Conservation (phyloP, 2,113 vertebrate genomes). For the Melanotaenia duboulayi region DNA sequence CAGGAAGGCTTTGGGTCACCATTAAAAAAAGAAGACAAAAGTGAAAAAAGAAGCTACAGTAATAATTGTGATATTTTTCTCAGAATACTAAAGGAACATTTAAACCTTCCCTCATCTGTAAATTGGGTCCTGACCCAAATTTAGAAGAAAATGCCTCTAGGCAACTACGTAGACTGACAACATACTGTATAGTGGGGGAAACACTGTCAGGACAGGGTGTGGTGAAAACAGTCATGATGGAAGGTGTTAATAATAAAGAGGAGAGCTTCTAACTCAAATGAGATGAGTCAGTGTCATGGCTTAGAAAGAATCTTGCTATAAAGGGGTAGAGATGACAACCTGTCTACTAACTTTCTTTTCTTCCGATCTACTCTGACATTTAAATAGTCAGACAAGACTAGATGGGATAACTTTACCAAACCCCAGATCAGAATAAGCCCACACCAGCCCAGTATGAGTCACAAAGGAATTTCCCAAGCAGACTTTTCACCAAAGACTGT, state of each 20-base stretch:
- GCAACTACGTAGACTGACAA: conserved; percentile 46
- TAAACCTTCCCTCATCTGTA: conserved; percentile 47
- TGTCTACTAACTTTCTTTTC: conserved; percentile 21
- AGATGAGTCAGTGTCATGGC: conserved; percentile 66
- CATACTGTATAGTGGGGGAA: conserved; percentile 8
- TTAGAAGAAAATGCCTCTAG: conserved; percentile 38
- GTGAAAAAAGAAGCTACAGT: background rate
- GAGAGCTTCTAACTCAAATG: conserved; percentile 30
- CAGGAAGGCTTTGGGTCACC: conserved; percentile 24
- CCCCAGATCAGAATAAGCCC: conserved; percentile 44
- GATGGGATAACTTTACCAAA: conserved; percentile 58
- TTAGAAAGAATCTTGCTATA: conserved; percentile 33
- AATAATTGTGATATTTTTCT: conserved; percentile 18
- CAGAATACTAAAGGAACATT: conserved; percentile 41
- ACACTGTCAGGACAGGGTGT: conserved; percentile 40
- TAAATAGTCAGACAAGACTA: conserved; percentile 40
- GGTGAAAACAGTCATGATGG: conserved; percentile 49
- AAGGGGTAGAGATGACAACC: conserved; percentile 33
- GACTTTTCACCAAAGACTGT: conserved; percentile 59
- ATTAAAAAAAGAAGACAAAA: conserved; percentile 7
- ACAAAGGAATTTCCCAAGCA: conserved; percentile 72
- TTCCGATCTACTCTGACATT: conserved; percentile 17
- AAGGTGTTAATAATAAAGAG: conserved; percentile 36
- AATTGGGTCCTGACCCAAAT: conserved; percentile 65
- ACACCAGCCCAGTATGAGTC: conserved; percentile 61